These are phyloP conservation scores for Abscondita cerata DNA, from an alignment of 2,888 invertebrate species.

Conservation along the genomic window DNA sequence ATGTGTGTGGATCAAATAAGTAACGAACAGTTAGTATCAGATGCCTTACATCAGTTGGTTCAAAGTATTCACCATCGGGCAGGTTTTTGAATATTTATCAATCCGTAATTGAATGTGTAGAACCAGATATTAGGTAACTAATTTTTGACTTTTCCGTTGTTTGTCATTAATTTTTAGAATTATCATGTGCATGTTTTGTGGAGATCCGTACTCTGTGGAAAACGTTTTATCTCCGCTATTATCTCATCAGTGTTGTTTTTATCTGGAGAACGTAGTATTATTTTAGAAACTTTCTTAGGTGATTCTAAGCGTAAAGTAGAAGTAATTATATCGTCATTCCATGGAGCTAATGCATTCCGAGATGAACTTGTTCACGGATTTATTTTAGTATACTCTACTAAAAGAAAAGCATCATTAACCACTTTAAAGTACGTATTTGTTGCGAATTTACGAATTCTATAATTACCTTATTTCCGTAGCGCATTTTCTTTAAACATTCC, in stretches of 20 bases:
- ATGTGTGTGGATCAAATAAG: slow-evolving; percentile 74
- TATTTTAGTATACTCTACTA: slow-evolving; percentile 93
- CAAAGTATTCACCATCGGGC: slow-evolving; percentile 81
- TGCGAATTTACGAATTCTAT: slow-evolving; percentile 18
- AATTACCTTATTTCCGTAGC: slow-evolving; percentile 60
- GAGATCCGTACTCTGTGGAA: slow-evolving; percentile 91
- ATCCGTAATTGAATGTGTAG: slow-evolving; percentile 79
- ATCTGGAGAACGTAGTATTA: slow-evolving; percentile 85
- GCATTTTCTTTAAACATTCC: slow-evolving; percentile 94
- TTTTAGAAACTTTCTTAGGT: slow-evolving; percentile 90
- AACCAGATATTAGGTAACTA: slow-evolving; percentile 81
- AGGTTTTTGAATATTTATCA: slow-evolving; percentile 74
- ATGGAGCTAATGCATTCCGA: slow-evolving; percentile 90
- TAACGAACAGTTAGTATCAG: slow-evolving; percentile 70
- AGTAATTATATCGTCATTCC: slow-evolving; percentile 92
- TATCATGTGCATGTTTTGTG: slow-evolving; percentile 96
- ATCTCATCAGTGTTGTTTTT: slow-evolving; percentile 87
- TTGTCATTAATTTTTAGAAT: slow-evolving; percentile 71
- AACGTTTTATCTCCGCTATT: slow-evolving; percentile 87
- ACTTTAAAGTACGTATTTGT: slow-evolving; percentile 77
- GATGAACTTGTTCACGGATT: slow-evolving; percentile 95
- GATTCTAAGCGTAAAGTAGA: slow-evolving; percentile 88
- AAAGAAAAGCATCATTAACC: slow-evolving; percentile 92
- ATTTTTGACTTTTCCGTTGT: too few species aligned
- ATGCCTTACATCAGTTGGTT: slow-evolving; percentile 76